Evolutionary conservation across 2,113 vertebrate genomes (phyloP).

Genomic region (Nicator chloris): DNA sequence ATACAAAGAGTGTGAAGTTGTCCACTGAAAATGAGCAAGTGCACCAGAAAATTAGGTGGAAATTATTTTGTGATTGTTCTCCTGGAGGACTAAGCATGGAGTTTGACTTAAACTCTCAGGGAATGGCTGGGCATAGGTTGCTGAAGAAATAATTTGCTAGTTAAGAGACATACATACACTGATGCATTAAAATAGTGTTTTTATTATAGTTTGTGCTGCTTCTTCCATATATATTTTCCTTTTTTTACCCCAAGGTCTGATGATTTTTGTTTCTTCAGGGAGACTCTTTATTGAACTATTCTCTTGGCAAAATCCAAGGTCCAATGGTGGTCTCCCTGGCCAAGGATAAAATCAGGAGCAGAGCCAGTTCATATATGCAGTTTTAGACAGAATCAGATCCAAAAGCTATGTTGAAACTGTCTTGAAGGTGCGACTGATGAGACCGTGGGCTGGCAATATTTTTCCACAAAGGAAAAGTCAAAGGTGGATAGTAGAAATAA

Average conservation of each 20-base stretch:
- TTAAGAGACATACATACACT: neutral
- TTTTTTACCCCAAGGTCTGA: neutral
- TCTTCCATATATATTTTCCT: neutral
- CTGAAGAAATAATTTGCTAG: neutral
- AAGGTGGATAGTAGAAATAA: neutral
- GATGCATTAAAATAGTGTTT: neutral
- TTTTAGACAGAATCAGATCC: neutral
- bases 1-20: neutral
- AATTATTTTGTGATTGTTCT: neutral
- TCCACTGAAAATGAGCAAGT: neutral
- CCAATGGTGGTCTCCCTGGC: neutral
- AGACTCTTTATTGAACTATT: neutral
- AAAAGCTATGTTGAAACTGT: neutral
- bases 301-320: neutral
- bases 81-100: neutral
- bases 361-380: neutral
- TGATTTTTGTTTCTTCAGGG: neutral
- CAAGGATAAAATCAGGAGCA: neutral
- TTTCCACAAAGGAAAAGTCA: neutral
- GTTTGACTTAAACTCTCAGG: neutral
- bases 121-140: neutral
- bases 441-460: neutral
- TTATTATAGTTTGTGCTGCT: neutral
- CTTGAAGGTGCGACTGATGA: accelerated
- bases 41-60: neutral